Percentiles rank a stretch among this genome's conserved stretches.
phyloP scores from a whole-genome alignment of 2,113 vertebrate genomes.

The Cyrtonyx montezumae region DNA sequence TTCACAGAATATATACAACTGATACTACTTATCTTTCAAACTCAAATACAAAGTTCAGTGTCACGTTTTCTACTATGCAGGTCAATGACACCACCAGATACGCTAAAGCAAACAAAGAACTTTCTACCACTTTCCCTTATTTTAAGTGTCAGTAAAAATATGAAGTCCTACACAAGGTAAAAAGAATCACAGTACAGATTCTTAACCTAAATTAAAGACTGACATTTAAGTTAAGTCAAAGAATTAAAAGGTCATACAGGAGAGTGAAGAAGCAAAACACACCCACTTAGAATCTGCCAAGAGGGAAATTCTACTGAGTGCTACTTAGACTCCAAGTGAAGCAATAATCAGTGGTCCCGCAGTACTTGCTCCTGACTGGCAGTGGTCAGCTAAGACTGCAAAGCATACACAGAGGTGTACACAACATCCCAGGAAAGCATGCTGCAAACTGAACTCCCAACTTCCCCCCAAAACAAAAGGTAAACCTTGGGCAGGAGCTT shows the following conservation, averaged over 20 bases:
- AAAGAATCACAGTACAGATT: not conserved
- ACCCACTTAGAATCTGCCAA: not conserved
- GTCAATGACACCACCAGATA: not conserved
- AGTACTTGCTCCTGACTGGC: not conserved
- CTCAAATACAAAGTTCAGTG: conserved; percentile 35
- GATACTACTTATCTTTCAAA: not conserved
- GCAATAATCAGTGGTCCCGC: not conserved
- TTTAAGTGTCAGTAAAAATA: not conserved
- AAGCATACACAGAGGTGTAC: not conserved
- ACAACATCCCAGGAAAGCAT: not conserved
- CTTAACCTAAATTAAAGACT: not conserved
- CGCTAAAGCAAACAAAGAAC: not conserved
- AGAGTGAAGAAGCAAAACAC: not conserved
- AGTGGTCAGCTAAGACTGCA: not conserved
- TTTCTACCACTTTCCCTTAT: not conserved
- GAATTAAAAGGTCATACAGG: not conserved
- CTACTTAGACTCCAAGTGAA: not conserved
- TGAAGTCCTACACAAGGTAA: conserved; percentile 1
- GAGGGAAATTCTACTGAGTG: not conserved
- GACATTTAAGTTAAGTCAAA: not conserved
- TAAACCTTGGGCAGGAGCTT: not conserved
- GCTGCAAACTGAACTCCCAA: not conserved
- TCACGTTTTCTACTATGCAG: not conserved
- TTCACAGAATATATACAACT: not conserved
- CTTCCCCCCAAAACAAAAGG: not conserved